A percentile compares a stretch with the other conserved stretches of the same genome.
phyloP scores from a whole-genome alignment of 2,113 vertebrate species.

The Eolophus roseicapilla region DNA sequence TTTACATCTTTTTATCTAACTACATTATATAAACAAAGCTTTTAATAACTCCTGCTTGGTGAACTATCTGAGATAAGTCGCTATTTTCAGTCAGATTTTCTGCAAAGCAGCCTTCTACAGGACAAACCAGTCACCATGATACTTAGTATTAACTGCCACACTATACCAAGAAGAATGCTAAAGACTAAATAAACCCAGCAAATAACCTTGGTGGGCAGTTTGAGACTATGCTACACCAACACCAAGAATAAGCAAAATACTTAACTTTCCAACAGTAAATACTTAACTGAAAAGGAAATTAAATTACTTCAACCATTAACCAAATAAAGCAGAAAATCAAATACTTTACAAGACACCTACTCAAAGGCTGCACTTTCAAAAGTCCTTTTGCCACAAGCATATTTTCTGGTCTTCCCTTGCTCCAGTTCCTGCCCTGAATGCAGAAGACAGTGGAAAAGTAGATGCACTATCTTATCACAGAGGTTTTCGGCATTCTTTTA shows the following conservation, averaged over 20 bases:
- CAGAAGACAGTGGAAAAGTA: neutral
- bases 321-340: neutral
- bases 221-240: neutral
- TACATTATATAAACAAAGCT: neutral
- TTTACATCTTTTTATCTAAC: neutral
- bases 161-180: neutral
- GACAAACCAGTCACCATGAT: neutral
- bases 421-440: neutral
- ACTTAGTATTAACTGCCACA: neutral
- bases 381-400: neutral
- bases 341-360: neutral
- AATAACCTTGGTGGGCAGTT: neutral
- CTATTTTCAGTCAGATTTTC: neutral
- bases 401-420: neutral
- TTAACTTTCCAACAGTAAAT: neutral
- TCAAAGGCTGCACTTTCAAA: neutral
- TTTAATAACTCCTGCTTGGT: neutral
- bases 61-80: neutral
- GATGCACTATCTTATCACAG: neutral
- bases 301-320: neutral
- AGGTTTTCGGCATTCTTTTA: neutral
- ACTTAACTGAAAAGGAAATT: neutral
- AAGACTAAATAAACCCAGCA: neutral
- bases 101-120: neutral
- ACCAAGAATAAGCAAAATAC: neutral